Conservation (phyloP, 2,113 vertebrate genomes). For the Mormyrus iriodes region DNA sequence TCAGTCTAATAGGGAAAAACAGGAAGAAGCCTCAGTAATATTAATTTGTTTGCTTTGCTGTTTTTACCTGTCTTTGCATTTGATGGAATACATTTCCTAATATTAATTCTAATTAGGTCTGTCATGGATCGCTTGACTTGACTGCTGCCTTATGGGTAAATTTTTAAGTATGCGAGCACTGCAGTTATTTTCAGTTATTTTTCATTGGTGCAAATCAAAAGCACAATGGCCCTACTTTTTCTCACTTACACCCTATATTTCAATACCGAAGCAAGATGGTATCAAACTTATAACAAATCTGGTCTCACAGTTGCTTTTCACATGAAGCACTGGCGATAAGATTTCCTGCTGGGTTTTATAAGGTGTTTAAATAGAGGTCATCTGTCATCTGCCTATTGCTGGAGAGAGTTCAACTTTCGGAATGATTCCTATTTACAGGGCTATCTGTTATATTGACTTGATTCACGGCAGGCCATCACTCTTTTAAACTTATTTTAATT, state of each 20-base stretch:
- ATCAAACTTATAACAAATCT: slow-evolving; percentile 2
- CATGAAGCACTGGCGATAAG: slow-evolving; percentile 21
- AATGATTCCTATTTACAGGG: neutral
- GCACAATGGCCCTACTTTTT: neutral
- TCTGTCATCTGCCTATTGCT: slow-evolving; percentile 31
- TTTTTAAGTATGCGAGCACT: neutral
- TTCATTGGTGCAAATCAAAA: neutral
- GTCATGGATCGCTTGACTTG: neutral
- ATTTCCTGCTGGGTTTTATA: slow-evolving; percentile 32
- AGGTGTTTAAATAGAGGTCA: slow-evolving; percentile 34
- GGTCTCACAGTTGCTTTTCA: slow-evolving; percentile 25
- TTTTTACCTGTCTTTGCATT: slow-evolving; percentile 2
- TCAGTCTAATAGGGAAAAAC: neutral
- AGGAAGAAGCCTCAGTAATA: neutral
- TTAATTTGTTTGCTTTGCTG: neutral
- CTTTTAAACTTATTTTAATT: slow-evolving; percentile 1
- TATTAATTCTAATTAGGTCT: neutral
- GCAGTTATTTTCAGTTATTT: slow-evolving; percentile 7
- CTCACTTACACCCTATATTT: neutral
- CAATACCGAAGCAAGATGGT: slow-evolving; percentile 16
- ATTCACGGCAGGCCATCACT: neutral
- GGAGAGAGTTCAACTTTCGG: neutral
- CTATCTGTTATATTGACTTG: slow-evolving; percentile 22
- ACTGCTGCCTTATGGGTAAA: neutral
- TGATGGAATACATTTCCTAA: neutral